Conservation (phyloP, 1,140 invertebrate genomes). For the Cataglyphis hispanica region DNA sequence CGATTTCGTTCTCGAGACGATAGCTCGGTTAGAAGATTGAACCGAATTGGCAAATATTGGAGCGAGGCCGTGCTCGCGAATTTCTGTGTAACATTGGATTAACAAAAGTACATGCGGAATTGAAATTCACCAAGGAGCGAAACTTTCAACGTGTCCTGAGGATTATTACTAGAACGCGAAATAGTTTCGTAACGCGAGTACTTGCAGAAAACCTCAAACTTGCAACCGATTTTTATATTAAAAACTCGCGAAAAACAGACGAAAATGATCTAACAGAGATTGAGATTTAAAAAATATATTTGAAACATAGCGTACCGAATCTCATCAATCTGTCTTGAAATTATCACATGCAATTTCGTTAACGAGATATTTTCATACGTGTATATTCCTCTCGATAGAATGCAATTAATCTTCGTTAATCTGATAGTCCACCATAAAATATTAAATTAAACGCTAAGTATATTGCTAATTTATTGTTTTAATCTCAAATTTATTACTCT, state of each 20-base stretch:
- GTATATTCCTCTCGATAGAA: constrained; percentile 8
- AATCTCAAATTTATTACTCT: too few relatives aligned
- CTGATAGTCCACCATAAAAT: too few relatives aligned
- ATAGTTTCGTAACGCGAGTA: constrained; percentile 31
- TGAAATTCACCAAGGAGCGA: constrained; percentile 48
- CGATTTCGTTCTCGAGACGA: constrained; percentile 9
- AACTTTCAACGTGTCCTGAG: constrained; percentile 49
- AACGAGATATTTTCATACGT: background rate
- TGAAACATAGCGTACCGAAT: background rate
- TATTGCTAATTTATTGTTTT: too few relatives aligned
- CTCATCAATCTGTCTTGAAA: background rate
- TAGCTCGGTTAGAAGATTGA: constrained; percentile 16
- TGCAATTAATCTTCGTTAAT: too few relatives aligned
- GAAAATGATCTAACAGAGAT: background rate
- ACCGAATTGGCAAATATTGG: constrained; percentile 58
- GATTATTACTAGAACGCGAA: constrained; percentile 46
- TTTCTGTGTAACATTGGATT: constrained; percentile 60
- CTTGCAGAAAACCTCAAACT: constrained; percentile 30
- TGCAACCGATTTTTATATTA: background rate
- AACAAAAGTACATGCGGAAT: constrained; percentile 50
- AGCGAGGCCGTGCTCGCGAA: constrained; percentile 21
- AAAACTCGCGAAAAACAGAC: background rate
- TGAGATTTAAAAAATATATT: background rate
- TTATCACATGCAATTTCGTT: background rate
- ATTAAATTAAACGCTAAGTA: too few relatives aligned